Evolutionary conservation across 2,113 vertebrate species (phyloP), one percentile per base, ranked within the genome.

Genomic region (Turdus rufiventris): DNA sequence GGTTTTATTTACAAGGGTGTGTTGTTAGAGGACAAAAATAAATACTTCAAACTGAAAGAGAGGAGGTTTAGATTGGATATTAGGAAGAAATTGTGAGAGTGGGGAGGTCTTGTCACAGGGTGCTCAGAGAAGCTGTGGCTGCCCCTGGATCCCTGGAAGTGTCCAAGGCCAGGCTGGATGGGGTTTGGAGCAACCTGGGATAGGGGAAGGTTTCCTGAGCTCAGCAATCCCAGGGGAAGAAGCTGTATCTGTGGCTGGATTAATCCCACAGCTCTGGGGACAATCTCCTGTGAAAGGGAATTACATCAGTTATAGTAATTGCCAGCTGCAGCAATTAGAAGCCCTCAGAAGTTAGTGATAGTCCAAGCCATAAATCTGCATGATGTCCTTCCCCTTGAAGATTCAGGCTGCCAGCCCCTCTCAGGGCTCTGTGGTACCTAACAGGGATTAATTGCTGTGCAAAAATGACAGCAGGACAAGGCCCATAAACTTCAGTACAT

Each of bases 161-260:
- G 65, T 2, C 28, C 56, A 29, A 70, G 63, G 47, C 15, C 54
- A 45, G 33, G 33, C 0, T 58, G 71, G 53, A 58, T 0, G 0
- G 61, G 2, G 8, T 3, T 53, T 38, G 54, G 38, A 61, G 4
- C 15, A 10, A 0, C 18, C 73, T 70, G 47, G 18, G 28, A 0
- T 0, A 4, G 9, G 33, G 63, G 10, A 6, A 70, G 12, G 3
- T 20, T 2, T 29, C 40, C 53, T 43, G 28, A 71, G 54, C 16
- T 60, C 53, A 4, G 2, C 31, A 58, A 15, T 19, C 18, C 16
- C 43, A 18, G 5, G 8, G 34, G 13, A 56, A 54, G 50, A 42
- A 60, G 4, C 33, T 65, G 5, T 21, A 12, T 14, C 47, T 9
- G 4, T 40, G 11, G 8, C 54, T 85, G 36, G 28, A 57, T 68